These are phyloP conservation scores for Enteromius trimaculatus DNA, from an alignment of 2,797 vertebrate genomes.

Conservation along the genomic window DNA sequence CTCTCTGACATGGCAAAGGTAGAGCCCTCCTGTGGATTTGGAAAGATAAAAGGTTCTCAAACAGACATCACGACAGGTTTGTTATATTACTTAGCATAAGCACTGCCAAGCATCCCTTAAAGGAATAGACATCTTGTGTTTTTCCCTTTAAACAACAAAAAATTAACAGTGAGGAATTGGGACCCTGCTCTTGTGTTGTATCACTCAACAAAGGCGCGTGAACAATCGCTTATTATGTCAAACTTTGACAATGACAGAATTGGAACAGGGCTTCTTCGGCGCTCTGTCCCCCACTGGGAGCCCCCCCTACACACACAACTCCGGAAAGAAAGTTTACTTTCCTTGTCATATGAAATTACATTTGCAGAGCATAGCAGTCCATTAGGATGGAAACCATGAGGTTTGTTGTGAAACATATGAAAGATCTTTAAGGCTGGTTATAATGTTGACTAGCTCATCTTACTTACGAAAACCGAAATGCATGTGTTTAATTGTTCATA, in stretches of 20 bases:
- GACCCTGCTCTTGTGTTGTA: slow-evolving; percentile 66
- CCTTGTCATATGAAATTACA: slow-evolving; percentile 74
- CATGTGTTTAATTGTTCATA: neutral
- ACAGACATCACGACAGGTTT: slow-evolving; percentile 72
- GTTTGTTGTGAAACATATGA: slow-evolving; percentile 26
- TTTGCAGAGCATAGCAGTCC: slow-evolving; percentile 66
- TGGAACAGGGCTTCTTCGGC: slow-evolving; percentile 75
- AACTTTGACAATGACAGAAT: slow-evolving; percentile 83
- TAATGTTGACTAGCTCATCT: neutral
- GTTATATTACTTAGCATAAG: slow-evolving; percentile 78
- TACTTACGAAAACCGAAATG: neutral
- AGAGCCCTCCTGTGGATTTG: slow-evolving; percentile 73
- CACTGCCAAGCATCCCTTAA: slow-evolving; percentile 72
- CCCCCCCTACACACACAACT: slow-evolving; percentile 65
- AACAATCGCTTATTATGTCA: slow-evolving; percentile 77
- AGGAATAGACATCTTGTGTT: slow-evolving; percentile 71
- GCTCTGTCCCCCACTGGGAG: slow-evolving; percentile 72
- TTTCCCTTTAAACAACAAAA: slow-evolving; percentile 72
- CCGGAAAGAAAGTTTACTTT: slow-evolving; percentile 77
- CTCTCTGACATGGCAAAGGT: slow-evolving; percentile 70
- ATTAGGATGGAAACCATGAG: slow-evolving; percentile 64
- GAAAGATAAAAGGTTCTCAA: slow-evolving; percentile 70
- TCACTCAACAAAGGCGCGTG: slow-evolving; percentile 75
- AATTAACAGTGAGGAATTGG: slow-evolving; percentile 70
- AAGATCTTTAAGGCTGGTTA: slow-evolving; percentile 28